Percentiles rank a stretch among this genome's conserved stretches.
Conservation (phyloP, 92 coral and sea anemone species). For the Bergia sp. region DNA sequence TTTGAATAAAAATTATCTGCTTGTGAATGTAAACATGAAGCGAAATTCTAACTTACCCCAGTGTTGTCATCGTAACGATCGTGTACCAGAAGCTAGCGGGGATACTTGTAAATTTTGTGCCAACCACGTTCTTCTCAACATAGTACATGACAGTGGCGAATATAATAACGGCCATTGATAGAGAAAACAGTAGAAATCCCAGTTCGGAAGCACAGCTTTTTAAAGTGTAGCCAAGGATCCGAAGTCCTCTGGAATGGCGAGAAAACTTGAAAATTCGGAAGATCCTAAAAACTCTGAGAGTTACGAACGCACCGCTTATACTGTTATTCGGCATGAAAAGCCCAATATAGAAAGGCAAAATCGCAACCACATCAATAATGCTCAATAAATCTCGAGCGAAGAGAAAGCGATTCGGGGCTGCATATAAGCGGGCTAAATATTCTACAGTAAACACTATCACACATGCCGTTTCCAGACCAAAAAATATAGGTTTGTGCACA, state of each 20-base stretch:
- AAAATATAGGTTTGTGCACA: conserved; percentile 75
- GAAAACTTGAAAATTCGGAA: conserved; percentile 99
- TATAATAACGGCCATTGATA: conserved; percentile 97
- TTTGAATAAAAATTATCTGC: conserved; percentile 58
- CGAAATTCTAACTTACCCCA: conserved; percentile 83
- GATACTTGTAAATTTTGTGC: conserved; percentile 91
- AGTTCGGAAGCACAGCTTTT: conserved; percentile 99
- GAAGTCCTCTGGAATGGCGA: conserved; percentile 97
- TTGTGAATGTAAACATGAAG: conserved; percentile 59
- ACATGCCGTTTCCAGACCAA: conserved; percentile 95
- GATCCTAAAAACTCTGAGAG: conserved; percentile 98
- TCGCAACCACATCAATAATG: conserved; percentile 95
- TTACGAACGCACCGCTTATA: conserved; percentile 99
- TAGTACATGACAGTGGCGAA: conserved; percentile 99
- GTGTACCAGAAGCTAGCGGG: conserved; percentile 99
- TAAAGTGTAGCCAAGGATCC: conserved; percentile 94
- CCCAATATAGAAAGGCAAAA: conserved; percentile 91
- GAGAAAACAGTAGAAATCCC: conserved; percentile 94
- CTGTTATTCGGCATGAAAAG: conserved; percentile 95
- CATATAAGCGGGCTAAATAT: conserved; percentile 90
- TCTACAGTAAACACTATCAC: conserved; percentile 97
- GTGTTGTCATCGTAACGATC: conserved; percentile 97
- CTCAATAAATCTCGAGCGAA: conserved; percentile 97
- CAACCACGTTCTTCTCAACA: conserved; percentile 81
- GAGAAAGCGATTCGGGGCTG: conserved; percentile 94